Conservation (phyloP, 2,888 invertebrate genomes). For the Pandemis corylana region DNA sequence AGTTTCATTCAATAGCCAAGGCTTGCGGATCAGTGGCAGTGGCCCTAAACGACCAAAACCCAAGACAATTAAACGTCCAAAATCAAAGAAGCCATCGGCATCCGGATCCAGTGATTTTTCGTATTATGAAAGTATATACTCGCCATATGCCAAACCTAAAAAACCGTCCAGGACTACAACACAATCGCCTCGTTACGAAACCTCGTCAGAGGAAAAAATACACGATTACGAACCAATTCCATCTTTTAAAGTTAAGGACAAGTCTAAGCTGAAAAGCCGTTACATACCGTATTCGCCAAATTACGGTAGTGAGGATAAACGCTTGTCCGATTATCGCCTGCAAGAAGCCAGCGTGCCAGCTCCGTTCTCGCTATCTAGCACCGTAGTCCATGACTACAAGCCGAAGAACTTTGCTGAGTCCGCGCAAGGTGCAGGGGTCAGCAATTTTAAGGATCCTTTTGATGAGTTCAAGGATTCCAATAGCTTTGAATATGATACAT, state of each 20-base stretch:
- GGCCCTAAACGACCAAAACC: conserved; percentile 49
- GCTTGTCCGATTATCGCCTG: conserved; percentile 57
- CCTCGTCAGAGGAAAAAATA: conserved; percentile 53
- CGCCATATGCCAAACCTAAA: conserved; percentile 59
- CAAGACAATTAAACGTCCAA: conserved; percentile 57
- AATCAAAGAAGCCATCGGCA: conserved; percentile 58
- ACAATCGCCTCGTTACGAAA: conserved; percentile 50
- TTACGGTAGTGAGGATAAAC: conserved; percentile 55
- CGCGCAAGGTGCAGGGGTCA: conserved; percentile 51
- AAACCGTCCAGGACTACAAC: conserved; percentile 58
- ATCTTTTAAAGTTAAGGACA: conserved; percentile 65
- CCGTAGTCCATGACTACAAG: conserved; percentile 73
- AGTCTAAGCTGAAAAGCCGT: conserved; percentile 57
- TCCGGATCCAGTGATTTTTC: conserved; percentile 61
- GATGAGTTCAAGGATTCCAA: conserved; percentile 65
- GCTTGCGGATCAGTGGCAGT: conserved; percentile 61
- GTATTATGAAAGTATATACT: conserved; percentile 76
- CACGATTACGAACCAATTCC: conserved; percentile 66
- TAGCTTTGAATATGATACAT: conserved; percentile 71
- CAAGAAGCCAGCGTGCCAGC: conserved; percentile 62
- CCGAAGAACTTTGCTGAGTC: conserved; percentile 59
- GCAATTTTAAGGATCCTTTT: conserved; percentile 67
- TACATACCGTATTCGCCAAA: conserved; percentile 51
- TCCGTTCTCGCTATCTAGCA: conserved; percentile 72
- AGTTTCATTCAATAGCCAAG: conserved; percentile 72